Evolutionary conservation across 2,888 invertebrate genomes (phyloP).

Genomic region (Drosophila neotestacea): DNA sequence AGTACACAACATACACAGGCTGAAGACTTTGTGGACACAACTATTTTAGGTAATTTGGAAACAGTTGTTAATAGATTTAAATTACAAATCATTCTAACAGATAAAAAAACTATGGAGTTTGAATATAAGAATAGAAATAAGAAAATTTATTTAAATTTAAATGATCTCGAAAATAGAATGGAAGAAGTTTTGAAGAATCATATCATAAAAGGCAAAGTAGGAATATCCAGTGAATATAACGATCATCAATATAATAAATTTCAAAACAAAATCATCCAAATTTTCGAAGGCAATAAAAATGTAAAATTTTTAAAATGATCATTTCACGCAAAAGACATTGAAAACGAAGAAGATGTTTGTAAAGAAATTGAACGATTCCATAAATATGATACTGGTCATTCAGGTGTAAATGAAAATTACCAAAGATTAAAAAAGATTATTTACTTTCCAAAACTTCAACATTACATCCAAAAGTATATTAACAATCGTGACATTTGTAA

Average conservation of each 20-base stretch:
- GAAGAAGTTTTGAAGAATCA: conserved; percentile 18
- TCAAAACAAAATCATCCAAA: conserved; percentile 26
- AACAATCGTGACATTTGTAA: conserved; percentile 30
- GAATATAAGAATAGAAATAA: conserved; percentile 36
- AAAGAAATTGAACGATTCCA: conserved; percentile 37
- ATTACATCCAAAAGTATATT: conserved; percentile 38
- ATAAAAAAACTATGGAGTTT: conserved; percentile 31
- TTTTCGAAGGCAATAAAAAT: too few relatives aligned
- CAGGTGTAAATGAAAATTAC: conserved; percentile 37
- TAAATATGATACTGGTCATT: conserved; percentile 34
- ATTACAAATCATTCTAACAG: conserved; percentile 30
- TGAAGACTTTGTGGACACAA: too few relatives aligned
- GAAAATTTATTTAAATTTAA: conserved; percentile 30
- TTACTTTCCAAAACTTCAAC: conserved; percentile 36
- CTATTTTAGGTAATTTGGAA: too few relatives aligned
- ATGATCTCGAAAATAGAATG: conserved; percentile 28
- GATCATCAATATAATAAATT: conserved; percentile 33
- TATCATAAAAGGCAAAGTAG: conserved; percentile 22
- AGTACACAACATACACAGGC: too few relatives aligned
- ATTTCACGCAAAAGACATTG: neutral
- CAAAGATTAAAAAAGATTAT: conserved; percentile 36
- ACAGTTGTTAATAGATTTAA: conserved; percentile 8
- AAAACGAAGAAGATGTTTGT: conserved; percentile 28
- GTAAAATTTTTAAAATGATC: too few relatives aligned
- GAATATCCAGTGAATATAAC: conserved; percentile 28